Percentiles rank a stretch among this genome's conserved stretches.
These are phyloP conservation scores for Clusia tigrina DNA, from an alignment of 2,888 invertebrate genomes.

Conservation along the genomic window DNA sequence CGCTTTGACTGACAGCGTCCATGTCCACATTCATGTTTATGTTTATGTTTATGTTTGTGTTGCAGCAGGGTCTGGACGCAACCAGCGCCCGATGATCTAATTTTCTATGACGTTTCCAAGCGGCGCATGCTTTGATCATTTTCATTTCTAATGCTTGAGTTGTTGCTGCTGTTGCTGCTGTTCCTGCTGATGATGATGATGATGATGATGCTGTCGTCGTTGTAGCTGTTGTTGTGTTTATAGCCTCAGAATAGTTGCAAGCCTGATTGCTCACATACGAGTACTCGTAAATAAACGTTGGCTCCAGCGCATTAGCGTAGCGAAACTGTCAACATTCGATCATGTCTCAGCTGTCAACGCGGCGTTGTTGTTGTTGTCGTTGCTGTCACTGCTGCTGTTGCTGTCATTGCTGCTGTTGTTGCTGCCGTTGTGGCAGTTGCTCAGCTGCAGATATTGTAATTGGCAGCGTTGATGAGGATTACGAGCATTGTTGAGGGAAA, in stretches of 20 bases:
- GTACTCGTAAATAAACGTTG: background rate
- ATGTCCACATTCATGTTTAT: no score
- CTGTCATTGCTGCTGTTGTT: background rate
- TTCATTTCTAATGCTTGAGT: background rate
- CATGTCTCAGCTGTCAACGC: constrained; percentile 2
- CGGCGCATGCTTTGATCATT: constrained; percentile 1
- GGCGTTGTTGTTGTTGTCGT: background rate
- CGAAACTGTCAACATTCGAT: background rate
- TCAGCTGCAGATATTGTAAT: no score
- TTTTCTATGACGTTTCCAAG: constrained; percentile 16
- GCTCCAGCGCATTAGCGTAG: background rate
- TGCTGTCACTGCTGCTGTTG: background rate
- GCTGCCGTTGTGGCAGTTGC: no score
- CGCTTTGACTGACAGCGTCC: no score
- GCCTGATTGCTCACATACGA: background rate
- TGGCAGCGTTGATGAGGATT: background rate
- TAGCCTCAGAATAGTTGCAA: background rate
- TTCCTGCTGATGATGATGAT: no score
- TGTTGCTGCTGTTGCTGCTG: background rate
- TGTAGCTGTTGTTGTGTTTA: no score
- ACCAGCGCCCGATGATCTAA: constrained; percentile 18
- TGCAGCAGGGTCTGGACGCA: background rate
- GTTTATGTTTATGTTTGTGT: no score
- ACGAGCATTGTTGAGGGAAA: no score
- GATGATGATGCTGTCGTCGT: no score